A percentile compares a stretch with the other conserved stretches of the same genome.
Conservation (phyloP, 2,797 vertebrate genomes). For the Erpetoichthys calabaricus region DNA sequence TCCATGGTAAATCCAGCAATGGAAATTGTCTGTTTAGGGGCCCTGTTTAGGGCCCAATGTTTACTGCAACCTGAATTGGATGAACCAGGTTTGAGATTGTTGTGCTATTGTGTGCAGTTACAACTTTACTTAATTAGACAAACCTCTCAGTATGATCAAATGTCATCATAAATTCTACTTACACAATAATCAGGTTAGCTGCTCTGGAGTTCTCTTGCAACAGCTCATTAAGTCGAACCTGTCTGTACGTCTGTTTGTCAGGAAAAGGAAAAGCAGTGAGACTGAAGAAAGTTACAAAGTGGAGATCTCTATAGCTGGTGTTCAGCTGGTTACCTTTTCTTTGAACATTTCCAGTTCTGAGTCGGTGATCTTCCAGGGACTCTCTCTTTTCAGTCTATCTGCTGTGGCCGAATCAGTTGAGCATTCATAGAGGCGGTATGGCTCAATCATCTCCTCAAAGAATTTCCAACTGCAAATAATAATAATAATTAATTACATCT, state of each 20-base stretch:
- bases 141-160: too few relatives aligned
- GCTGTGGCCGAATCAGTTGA: constrained; percentile 60
- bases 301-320: not conserved
- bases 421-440: constrained; percentile 74
- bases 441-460: constrained; percentile 90
- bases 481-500: not conserved
- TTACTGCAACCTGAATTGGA: too few relatives aligned
- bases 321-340: constrained; percentile 68
- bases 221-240: constrained; percentile 84
- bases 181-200: constrained; percentile 87
- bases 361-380: constrained; percentile 88
- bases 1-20: too few relatives aligned
- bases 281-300: not conserved
- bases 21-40: too few relatives aligned
- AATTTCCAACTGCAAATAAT: constrained; percentile 64
- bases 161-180: constrained; percentile 39
- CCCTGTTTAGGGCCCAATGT: too few relatives aligned
- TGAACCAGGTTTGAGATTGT: too few relatives aligned
- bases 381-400: constrained; percentile 65
- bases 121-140: too few relatives aligned
- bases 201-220: constrained; percentile 75
- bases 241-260: constrained; percentile 68
- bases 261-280: constrained; percentile 17
- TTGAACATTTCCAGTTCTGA: constrained; percentile 72
- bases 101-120: too few relatives aligned